Percentiles rank a stretch among this genome's conserved stretches.
Conservation (phyloP, 2,888 invertebrate genomes). For the Exocentrus adspersus region DNA sequence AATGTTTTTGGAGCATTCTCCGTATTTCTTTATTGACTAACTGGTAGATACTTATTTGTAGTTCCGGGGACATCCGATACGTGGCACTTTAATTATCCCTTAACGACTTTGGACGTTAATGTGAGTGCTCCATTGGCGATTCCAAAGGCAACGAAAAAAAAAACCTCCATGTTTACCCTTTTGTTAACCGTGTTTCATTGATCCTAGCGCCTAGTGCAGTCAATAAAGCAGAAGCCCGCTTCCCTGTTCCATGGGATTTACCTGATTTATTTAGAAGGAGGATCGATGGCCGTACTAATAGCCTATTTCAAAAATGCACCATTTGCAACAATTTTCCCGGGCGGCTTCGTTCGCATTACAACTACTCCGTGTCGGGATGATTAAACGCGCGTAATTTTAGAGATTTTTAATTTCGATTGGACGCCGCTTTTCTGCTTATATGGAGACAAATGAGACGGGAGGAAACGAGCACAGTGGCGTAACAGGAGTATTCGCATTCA, state of each 20-base stretch:
- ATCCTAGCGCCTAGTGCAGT: not conserved
- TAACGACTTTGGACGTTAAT: too few species aligned
- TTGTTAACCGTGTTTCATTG: not conserved
- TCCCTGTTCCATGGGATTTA: constrained; percentile 19
- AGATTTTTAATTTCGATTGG: constrained; percentile 16
- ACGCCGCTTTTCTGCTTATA: not conserved
- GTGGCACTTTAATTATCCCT: too few species aligned
- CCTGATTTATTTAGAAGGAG: constrained; percentile 38
- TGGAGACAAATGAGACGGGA: not conserved
- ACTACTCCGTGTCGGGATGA: constrained; percentile 23
- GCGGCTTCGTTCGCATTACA: constrained; percentile 16
- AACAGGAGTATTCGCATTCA: too few species aligned
- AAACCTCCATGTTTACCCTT: not conserved
- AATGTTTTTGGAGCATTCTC: too few species aligned
- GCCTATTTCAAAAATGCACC: constrained; percentile 47
- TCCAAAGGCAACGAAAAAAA: not conserved
- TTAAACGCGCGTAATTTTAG: constrained; percentile 28
- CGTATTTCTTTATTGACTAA: too few species aligned
- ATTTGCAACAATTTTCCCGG: constrained; percentile 36
- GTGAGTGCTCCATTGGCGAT: too few species aligned
- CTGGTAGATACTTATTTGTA: too few species aligned
- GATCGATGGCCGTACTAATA: constrained; percentile 39
- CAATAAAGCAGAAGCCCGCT: not conserved
- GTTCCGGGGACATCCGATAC: too few species aligned
- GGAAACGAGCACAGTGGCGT: too few species aligned